Evolutionary conservation across 2,888 invertebrate genomes (phyloP), one percentile per base, ranked within the genome.

Genomic region (Agrotis ipsilon): DNA sequence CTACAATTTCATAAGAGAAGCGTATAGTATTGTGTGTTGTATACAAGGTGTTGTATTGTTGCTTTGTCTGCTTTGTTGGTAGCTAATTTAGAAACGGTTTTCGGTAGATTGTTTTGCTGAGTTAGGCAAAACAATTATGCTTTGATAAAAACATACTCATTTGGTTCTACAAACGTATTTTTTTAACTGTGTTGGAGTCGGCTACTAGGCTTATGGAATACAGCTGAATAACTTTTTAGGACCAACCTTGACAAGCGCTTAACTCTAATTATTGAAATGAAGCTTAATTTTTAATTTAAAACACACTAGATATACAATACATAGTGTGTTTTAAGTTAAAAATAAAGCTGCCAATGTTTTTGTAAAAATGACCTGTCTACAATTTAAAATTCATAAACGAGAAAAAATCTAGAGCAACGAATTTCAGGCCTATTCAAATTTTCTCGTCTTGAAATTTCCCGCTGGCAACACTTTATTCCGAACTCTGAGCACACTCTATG

Each of bases 1-100:
- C 67, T 66, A 74, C 67, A 52, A 80, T 82, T 78, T 70, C 79
- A 61, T 64, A 70, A 75, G 57, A 64, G 61, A 59, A 39, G 43
- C 27, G 51, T 64, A 14, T 54, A 70, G 21, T 19, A 59, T 65
- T 61, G 48, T 54, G 60, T 71, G 48, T 61, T 11, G 39, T 72
- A 59, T 65, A 71, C 13, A 57, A 57, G 57, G 11, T 64, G 14
- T 64, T 64, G 21, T 75, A 48, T 54, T 79, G 39, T 51, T 48
- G 32, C 16, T 46, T 39, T 45, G 55, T 46, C 13, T 43, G 49
- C 21, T 64, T 21, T 55, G 46, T 19, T 63, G 57, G 32, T 14
- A 48, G 45, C 14, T 51, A 19, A 46, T 58, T 77, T 69, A 6
- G n/a, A 27, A 27, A 52, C 13, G 1, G 19, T 16, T 58, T 72